phyloP scores from a whole-genome alignment of 2,113 vertebrate genomes.

The Beaufortia kweichowensis region DNA sequence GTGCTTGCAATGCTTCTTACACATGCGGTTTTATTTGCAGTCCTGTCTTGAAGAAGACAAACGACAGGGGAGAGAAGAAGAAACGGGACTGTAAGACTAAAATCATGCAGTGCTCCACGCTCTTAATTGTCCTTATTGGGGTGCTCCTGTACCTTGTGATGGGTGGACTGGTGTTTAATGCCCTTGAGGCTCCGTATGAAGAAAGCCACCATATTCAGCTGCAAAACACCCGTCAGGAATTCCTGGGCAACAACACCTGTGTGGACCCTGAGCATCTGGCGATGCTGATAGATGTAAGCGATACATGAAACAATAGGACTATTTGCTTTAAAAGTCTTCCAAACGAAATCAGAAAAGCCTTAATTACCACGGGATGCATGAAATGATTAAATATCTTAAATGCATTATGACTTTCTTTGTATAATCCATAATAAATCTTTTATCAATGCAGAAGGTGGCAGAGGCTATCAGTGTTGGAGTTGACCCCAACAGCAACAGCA shows the following conservation, averaged over 20 bases:
- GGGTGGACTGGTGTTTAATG: constrained; percentile 83
- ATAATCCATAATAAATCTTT: no score
- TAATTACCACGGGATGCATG: no score
- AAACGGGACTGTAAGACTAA: constrained; percentile 51
- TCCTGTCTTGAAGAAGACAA: constrained; percentile 57
- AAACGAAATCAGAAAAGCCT: neutral
- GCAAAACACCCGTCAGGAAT: constrained; percentile 62
- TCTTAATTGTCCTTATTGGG: constrained; percentile 76
- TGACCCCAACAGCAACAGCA: constrained; percentile 70
- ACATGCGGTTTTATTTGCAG: constrained; percentile 53
- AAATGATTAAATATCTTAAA: no score
- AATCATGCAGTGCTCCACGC: constrained; percentile 82
- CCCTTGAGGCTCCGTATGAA: constrained; percentile 79
- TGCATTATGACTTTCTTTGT: no score
- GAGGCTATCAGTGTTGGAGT: constrained; percentile 77
- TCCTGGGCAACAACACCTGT: constrained; percentile 77
- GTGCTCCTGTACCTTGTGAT: constrained; percentile 85
- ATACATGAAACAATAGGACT: neutral
- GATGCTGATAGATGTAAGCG: constrained; percentile 76
- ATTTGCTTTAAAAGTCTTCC: neutral
- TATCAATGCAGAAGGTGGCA: constrained; percentile 74
- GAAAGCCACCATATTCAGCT: constrained; percentile 67
- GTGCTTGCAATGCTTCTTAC: neutral
- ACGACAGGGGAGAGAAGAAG: constrained; percentile 47
- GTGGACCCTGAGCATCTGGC: constrained; percentile 71